Percentiles rank a stretch among this genome's conserved stretches.
Evolutionary conservation across 2,113 vertebrate species (phyloP).

Genomic region (Paracanthobrama guichenoti): DNA sequence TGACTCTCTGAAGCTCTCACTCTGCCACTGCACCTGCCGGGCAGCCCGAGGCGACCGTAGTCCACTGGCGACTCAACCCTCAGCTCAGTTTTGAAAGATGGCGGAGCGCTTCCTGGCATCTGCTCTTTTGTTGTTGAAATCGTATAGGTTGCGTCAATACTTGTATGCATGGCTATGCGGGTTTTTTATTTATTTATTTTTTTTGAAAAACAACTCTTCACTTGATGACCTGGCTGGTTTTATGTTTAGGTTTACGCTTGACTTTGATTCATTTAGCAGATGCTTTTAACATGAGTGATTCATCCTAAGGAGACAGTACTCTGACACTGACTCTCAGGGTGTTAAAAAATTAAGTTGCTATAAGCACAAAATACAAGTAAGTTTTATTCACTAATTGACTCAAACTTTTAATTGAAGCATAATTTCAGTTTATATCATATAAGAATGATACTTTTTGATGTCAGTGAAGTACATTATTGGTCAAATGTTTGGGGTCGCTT

Average conservation of each 20-base stretch:
- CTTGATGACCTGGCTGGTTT: background rate
- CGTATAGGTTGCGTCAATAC: background rate
- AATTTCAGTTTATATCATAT: background rate
- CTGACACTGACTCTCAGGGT: background rate
- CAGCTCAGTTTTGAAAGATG: constrained; percentile 17
- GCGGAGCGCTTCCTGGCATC: background rate
- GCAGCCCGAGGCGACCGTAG: constrained; percentile 2
- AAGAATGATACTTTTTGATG: background rate
- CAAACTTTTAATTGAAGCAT: background rate
- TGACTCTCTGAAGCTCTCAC: constrained; percentile 33
- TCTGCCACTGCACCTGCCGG: constrained; percentile 25
- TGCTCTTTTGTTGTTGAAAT: constrained; percentile 14
- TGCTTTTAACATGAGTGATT: background rate
- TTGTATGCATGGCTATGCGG: background rate
- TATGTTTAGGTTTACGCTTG: background rate
- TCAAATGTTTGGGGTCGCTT: too few species aligned
- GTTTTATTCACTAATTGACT: too few species aligned
- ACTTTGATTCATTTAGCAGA: background rate
- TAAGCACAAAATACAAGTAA: background rate
- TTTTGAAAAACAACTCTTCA: background rate
- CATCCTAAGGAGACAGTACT: background rate
- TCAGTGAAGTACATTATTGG: too few species aligned
- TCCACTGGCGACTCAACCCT: background rate
- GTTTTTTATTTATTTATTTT: too few species aligned
- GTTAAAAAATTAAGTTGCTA: background rate